These are phyloP conservation scores for Neoseiulus cucumeris DNA, from an alignment of 1,140 invertebrate species.

Conservation along the genomic window DNA sequence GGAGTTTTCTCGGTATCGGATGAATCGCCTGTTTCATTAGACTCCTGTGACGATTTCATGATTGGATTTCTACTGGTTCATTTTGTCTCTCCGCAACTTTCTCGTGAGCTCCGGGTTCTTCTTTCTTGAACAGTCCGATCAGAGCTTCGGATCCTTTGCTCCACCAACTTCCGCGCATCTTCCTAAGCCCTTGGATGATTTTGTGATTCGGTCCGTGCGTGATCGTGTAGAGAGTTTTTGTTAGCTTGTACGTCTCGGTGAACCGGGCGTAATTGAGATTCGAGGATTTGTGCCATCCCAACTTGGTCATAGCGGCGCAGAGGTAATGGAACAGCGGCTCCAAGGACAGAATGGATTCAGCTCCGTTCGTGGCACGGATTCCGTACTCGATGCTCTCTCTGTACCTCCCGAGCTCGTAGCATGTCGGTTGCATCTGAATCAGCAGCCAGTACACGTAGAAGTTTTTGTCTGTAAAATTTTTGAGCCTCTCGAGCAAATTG, in stretches of 20 bases:
- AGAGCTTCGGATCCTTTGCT: not conserved
- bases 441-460: slow-evolving; percentile 5
- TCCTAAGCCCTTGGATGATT: not conserved
- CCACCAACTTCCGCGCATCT: not conserved
- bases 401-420: not conserved
- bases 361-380: not conserved
- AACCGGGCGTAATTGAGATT: not conserved
- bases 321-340: not conserved
- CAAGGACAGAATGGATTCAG: not conserved
- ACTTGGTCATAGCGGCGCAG: not conserved
- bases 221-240: not conserved
- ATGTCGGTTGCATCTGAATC: not conserved
- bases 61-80: too few relatives aligned
- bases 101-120: too few relatives aligned
- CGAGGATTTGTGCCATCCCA: not conserved
- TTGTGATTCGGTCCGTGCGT: not conserved
- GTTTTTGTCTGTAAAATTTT: not conserved
- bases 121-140: too few relatives aligned
- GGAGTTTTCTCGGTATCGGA: too few relatives aligned
- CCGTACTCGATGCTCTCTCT: not conserved
- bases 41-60: too few relatives aligned
- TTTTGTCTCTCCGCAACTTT: too few relatives aligned
- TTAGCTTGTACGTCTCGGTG: not conserved
- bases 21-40: too few relatives aligned
- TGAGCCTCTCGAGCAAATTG: not conserved